Conservation (phyloP, 2,113 vertebrate genomes). For the Cyphomyrus discorhynchus region DNA sequence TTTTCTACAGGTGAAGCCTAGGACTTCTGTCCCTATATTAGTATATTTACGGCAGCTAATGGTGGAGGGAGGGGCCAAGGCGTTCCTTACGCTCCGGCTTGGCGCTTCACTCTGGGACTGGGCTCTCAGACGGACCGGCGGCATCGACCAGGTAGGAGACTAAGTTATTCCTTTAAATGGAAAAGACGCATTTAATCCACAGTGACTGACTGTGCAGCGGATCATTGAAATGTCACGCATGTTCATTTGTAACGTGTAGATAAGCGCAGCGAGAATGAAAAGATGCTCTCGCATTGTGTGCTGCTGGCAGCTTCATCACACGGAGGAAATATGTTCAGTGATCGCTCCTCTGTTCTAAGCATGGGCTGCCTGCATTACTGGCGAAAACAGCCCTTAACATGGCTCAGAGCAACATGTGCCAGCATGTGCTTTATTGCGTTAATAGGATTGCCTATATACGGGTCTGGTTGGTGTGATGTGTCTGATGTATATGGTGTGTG, state of each 20-base stretch:
- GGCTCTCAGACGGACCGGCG: conserved; percentile 52
- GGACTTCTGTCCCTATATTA: background rate
- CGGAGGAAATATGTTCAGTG: background rate
- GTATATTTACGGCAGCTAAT: conserved; percentile 53
- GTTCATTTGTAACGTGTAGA: background rate
- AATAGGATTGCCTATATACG: background rate
- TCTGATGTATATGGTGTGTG: background rate
- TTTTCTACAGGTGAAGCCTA: conserved; percentile 1
- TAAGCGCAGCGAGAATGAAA: background rate
- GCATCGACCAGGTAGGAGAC: conserved; percentile 58
- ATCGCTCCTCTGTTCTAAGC: background rate
- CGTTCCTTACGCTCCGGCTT: conserved; percentile 26
- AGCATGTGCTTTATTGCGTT: background rate
- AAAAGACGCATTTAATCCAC: background rate
- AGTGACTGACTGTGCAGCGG: background rate
- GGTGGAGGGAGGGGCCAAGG: conserved; percentile 41
- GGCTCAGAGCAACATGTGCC: background rate
- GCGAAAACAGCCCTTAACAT: background rate
- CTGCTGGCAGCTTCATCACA: background rate
- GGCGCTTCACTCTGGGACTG: conserved; percentile 49
- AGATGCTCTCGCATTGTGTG: background rate
- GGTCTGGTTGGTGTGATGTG: background rate
- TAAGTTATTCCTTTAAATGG: background rate
- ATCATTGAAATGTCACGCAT: background rate
- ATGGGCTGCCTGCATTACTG: background rate